Evolutionary conservation across 2,888 invertebrate species (phyloP), one percentile per base, ranked within the genome.

Genomic region (Seira sanloemensis): DNA sequence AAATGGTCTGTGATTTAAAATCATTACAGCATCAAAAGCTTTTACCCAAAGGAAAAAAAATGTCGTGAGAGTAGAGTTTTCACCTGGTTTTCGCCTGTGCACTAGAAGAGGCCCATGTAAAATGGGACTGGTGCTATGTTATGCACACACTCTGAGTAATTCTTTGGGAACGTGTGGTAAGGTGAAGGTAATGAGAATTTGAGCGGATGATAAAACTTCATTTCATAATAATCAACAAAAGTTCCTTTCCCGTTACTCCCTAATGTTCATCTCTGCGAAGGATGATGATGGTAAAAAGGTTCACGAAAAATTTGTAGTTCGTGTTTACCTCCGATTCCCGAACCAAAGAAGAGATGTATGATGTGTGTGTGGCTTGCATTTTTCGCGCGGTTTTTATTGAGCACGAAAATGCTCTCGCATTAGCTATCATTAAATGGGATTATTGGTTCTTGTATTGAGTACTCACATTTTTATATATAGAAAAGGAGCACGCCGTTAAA

Each of bases 161-260:
- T 50, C 50, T 16, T 18, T 50, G n/a, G 50, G 2, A 50, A 16
- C 37, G 37, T 4, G 37, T 50, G 50, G 50, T 18, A 50, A 50
- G 18, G 27, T 71, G 71, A 68, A 27, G 71, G 54, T 78, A 62
- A 78, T 16, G 58, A 69, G 77, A 50, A 46, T 50, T 50, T 18
- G 65, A 67, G 54, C 77, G 78, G 78, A 78, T 73, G 78, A 78
- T 78, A 78, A 21, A 71, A 78, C 27, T 50, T 50, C 50, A 50
- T 50, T 50, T 58, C 23, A 79, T 46, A 74, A 67, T 79, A 73
- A 79, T 79, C 79, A 79, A 67, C 66, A 12, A n/a, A n/a, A n/a
- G 50, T 50, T 50, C 26, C 67, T 50, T 79, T 74, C 79, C 79
- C 79, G 79, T 79, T 79, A 79, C 50, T 21, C 58, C 19, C 79